These are phyloP conservation scores for Spizella passerina DNA, from an alignment of 2,797 vertebrate genomes.

Conservation along the genomic window DNA sequence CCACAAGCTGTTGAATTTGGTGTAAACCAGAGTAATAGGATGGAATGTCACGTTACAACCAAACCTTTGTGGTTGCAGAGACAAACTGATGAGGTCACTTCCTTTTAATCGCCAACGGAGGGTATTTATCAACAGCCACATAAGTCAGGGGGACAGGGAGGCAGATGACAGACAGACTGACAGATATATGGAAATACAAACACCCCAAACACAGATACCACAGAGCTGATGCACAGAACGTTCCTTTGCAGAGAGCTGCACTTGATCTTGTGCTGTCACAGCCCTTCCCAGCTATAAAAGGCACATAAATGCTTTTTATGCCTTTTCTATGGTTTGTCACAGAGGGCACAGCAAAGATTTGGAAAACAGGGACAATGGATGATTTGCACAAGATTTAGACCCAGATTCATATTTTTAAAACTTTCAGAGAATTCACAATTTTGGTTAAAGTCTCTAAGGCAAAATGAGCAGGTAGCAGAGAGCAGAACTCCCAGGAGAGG, in stretches of 20 bases:
- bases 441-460: not conserved
- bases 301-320: not conserved
- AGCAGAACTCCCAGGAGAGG: not conserved
- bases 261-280: not conserved
- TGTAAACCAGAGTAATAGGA: conserved; percentile 73
- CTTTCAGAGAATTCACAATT: not conserved
- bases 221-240: not conserved
- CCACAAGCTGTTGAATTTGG: conserved; percentile 76
- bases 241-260: not conserved
- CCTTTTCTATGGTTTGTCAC: not conserved
- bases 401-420: not conserved
- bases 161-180: conserved; percentile 59
- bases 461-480: not conserved
- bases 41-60: conserved; percentile 67
- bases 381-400: not conserved
- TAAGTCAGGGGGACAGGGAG: conserved; percentile 20
- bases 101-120: conserved; percentile 53
- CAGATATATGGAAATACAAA: conserved; percentile 39
- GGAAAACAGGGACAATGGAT: not conserved
- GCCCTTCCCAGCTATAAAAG: not conserved
- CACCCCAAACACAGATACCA: not conserved
- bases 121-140: conserved; percentile 1
- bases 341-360: not conserved
- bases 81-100: conserved; percentile 76
- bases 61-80: conserved; percentile 73